Percentiles rank a stretch among this genome's conserved stretches.
These are phyloP conservation scores for Tipula confusa DNA, from an alignment of 2,888 invertebrate species.

Conservation along the genomic window DNA sequence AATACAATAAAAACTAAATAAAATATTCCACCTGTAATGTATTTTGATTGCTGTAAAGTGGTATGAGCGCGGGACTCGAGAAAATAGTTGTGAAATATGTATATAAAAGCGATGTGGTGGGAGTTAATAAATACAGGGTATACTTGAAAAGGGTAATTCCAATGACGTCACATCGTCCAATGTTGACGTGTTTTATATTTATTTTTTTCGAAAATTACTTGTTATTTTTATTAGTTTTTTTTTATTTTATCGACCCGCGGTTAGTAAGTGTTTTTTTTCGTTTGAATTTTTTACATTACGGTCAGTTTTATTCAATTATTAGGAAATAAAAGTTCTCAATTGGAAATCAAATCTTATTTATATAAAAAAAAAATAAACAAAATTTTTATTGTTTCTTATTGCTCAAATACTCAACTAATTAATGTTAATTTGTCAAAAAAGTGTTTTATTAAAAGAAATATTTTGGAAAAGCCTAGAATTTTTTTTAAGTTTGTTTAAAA, in stretches of 20 bases:
- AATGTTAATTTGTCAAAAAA: not conserved
- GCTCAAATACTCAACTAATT: not conserved
- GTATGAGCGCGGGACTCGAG: not conserved
- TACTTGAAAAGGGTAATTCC: slow-evolving; percentile 30
- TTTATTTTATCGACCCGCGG: slow-evolving; percentile 29
- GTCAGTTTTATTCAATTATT: slow-evolving; percentile 30
- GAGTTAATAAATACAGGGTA: slow-evolving; percentile 22
- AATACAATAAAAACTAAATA: not conserved
- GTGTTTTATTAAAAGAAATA: not conserved
- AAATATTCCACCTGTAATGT: not conserved
- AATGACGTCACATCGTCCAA: slow-evolving; percentile 30
- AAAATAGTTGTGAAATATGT: not conserved
- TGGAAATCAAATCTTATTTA: not conserved
- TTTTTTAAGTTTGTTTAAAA: not conserved
- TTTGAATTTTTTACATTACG: slow-evolving; percentile 7
- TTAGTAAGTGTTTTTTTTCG: slow-evolving; percentile 10
- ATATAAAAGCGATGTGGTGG: not conserved
- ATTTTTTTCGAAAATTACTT: slow-evolving; percentile 27
- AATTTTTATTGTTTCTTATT: not conserved
- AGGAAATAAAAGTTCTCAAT: not conserved
- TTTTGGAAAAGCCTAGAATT: not conserved
- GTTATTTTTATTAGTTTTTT: not conserved
- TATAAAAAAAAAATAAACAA: not conserved
- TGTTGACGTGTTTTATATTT: slow-evolving; percentile 27
- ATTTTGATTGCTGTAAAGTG: not conserved